Percentiles rank a stretch among this genome's conserved stretches.
phyloP scores from a whole-genome alignment of 2,797 vertebrate species.

The Poecile montanus region DNA sequence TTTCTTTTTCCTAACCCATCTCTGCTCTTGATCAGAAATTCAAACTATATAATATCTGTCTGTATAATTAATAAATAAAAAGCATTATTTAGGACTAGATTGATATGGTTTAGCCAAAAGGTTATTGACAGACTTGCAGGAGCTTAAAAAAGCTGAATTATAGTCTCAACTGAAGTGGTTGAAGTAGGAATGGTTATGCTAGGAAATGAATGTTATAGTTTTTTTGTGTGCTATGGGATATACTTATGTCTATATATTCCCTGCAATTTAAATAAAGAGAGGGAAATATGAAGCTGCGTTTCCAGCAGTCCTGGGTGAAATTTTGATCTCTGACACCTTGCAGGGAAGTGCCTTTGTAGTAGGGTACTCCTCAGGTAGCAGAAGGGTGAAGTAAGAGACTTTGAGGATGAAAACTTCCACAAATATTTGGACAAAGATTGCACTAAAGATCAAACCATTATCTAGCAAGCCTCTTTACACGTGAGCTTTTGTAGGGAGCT shows the following conservation, averaged over 20 bases:
- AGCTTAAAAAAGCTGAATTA: background rate
- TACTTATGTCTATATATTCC: background rate
- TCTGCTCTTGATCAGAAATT: background rate
- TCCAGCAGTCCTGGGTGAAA: background rate
- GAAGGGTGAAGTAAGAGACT: background rate
- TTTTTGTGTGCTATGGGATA: background rate
- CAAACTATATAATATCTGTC: background rate
- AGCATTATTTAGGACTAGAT: background rate
- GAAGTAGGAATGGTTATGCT: background rate
- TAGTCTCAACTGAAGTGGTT: background rate
- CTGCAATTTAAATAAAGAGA: background rate
- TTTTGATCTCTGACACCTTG: background rate
- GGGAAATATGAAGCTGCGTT: background rate
- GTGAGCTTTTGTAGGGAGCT: background rate
- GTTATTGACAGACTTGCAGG: background rate
- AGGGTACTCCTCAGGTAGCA: too few relatives aligned
- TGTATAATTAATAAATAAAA: background rate
- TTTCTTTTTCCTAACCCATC: background rate
- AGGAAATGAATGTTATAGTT: background rate
- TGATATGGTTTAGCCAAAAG: background rate
- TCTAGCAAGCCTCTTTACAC: background rate
- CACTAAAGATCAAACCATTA: background rate
- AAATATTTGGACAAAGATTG: background rate
- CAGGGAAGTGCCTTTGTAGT: background rate
- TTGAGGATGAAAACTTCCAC: fast-evolving